Percentiles rank a stretch among this genome's conserved stretches.
phyloP scores from a whole-genome alignment of 2,113 vertebrate genomes.

The Oplegnathus fasciatus region DNA sequence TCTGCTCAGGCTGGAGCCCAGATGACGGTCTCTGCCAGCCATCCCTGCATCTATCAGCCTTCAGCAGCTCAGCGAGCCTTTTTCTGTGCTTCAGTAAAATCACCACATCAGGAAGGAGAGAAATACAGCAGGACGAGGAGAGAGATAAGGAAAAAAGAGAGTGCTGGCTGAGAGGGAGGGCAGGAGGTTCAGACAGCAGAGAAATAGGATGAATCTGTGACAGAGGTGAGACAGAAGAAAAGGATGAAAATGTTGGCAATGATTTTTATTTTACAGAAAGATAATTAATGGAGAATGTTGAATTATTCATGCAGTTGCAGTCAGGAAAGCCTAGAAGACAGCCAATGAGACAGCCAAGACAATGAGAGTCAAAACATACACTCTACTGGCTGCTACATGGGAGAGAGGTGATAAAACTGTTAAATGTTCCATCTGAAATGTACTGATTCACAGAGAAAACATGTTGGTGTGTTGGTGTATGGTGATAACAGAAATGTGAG shows the following conservation, averaged over 20 bases:
- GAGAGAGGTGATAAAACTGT: background rate
- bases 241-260: background rate
- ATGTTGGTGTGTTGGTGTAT: background rate
- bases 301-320: constrained; percentile 43
- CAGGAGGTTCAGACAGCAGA: background rate
- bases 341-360: background rate
- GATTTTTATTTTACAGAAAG: constrained; percentile 7
- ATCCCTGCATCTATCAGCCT: background rate
- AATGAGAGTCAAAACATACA: background rate
- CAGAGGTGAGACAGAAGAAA: constrained; percentile 5
- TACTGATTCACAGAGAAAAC: background rate
- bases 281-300: constrained; percentile 3
- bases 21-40: background rate
- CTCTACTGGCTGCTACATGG: background rate
- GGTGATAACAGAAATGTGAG: background rate
- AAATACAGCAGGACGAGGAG: background rate
- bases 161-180: background rate
- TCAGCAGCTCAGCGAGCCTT: constrained; percentile 7
- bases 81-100: constrained; percentile 17
- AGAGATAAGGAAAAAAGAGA: background rate
- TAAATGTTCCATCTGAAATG: background rate
- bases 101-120: constrained; percentile 1
- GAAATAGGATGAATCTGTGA: background rate
- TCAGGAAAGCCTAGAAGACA: background rate
- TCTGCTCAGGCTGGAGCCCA: background rate